phyloP scores from a whole-genome alignment of 2,113 vertebrate species.

The Strix aluco region DNA sequence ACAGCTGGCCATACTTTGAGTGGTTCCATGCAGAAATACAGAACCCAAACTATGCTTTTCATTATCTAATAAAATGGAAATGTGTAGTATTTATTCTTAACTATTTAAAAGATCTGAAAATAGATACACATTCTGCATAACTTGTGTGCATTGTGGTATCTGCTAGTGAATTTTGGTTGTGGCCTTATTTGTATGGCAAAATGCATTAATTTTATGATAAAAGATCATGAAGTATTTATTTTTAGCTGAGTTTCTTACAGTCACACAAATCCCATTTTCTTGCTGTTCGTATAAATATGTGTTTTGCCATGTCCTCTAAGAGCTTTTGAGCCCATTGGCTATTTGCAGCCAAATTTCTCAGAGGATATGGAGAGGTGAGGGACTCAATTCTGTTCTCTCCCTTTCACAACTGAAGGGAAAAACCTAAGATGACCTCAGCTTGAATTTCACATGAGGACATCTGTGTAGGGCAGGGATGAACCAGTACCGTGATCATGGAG shows the following conservation, averaged over 20 bases:
- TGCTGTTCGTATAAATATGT: neutral
- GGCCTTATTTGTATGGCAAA: neutral
- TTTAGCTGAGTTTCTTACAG: neutral
- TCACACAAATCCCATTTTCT: neutral
- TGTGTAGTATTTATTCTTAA: neutral
- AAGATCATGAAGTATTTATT: neutral
- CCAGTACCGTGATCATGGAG: rapidly evolving
- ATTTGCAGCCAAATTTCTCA: neutral
- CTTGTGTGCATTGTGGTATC: neutral
- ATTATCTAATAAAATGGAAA: neutral
- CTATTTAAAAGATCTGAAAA: neutral
- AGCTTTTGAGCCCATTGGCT: neutral
- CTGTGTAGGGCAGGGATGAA: rapidly evolving
- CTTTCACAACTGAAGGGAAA: neutral
- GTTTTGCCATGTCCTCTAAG: neutral
- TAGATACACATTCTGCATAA: neutral
- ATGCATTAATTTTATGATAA: neutral
- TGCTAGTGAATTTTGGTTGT: neutral
- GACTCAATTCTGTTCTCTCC: neutral
- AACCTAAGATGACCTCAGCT: neutral
- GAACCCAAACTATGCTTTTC: neutral
- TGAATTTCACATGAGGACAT: neutral
- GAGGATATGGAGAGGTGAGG: neutral
- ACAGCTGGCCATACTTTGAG: neutral
- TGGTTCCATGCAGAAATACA: neutral